Conservation (phyloP, 2,113 vertebrate genomes). For the Narcine bancroftii region DNA sequence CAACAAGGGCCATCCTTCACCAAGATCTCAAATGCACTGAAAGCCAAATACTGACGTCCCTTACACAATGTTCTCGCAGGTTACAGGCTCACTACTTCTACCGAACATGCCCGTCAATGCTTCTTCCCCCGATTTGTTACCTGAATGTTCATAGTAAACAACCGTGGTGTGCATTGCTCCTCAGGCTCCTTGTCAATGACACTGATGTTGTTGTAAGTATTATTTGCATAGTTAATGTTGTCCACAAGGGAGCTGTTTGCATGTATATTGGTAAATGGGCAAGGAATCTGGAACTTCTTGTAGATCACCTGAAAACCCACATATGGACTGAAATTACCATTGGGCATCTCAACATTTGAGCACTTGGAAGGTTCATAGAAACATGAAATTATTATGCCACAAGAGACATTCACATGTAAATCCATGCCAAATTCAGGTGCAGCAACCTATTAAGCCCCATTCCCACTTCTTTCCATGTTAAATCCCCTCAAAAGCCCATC, state of each 20-base stretch:
- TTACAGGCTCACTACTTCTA: not conserved
- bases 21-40: not conserved
- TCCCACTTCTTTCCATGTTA: too few relatives aligned
- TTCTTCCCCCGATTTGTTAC: too few relatives aligned
- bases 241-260: conserved; percentile 57
- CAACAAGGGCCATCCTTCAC: not conserved
- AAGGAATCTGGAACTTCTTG: conserved; percentile 88
- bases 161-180: conserved; percentile 61
- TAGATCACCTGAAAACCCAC: conserved; percentile 73
- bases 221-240: conserved; percentile 46
- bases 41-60: not conserved
- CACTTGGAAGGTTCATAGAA: not conserved
- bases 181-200: conserved; percentile 45
- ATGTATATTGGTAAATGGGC: conserved; percentile 63
- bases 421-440: too few relatives aligned
- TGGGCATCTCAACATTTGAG: not conserved
- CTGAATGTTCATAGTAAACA: conserved; percentile 89
- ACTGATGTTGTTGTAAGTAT: conserved; percentile 51
- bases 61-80: not conserved
- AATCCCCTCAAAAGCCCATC: too few relatives aligned
- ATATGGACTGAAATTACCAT: not conserved
- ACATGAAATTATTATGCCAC: too few relatives aligned
- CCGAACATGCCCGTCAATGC: too few relatives aligned
- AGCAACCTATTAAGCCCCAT: too few relatives aligned
- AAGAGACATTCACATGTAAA: too few relatives aligned